A percentile compares a stretch with the other conserved stretches of the same genome.
phyloP scores from a whole-genome alignment of 2,797 vertebrate genomes.

The Gouania willdenowi region DNA sequence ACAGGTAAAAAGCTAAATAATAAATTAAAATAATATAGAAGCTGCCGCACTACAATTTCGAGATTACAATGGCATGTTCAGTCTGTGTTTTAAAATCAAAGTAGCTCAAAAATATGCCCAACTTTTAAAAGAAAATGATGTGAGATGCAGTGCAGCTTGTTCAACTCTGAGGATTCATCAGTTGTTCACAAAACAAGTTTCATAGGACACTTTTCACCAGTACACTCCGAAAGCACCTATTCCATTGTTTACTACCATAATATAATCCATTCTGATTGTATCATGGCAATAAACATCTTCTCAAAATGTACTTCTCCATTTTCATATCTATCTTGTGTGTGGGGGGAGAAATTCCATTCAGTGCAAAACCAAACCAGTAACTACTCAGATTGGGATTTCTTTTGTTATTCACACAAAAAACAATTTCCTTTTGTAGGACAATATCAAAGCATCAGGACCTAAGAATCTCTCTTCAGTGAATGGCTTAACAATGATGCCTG shows the following conservation, averaged over 20 bases:
- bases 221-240: too few species aligned
- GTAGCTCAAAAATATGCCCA: constrained; percentile 20
- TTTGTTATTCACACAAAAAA: constrained; percentile 42
- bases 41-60: constrained; percentile 29
- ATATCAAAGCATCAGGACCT: constrained; percentile 54
- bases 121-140: too few species aligned
- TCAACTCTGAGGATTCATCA: constrained; percentile 40
- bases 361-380: too few species aligned
- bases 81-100: constrained; percentile 35
- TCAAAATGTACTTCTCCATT: too few species aligned
- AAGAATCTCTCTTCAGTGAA: constrained; percentile 33
- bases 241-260: too few species aligned
- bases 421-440: constrained; percentile 60
- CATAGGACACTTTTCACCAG: constrained; percentile 32
- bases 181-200: constrained; percentile 19
- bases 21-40: constrained; percentile 58
- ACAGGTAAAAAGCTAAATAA: constrained; percentile 48
- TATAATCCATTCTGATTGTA: too few species aligned
- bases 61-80: constrained; percentile 47
- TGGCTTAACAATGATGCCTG: constrained; percentile 32
- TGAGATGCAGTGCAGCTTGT: constrained; percentile 23
- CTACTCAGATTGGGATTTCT: constrained; percentile 55
- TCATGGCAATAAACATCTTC: too few species aligned
- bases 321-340: too few species aligned
- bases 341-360: too few species aligned